Evolutionary conservation across 2,113 vertebrate species (phyloP).

Genomic region (Puma concolor): DNA sequence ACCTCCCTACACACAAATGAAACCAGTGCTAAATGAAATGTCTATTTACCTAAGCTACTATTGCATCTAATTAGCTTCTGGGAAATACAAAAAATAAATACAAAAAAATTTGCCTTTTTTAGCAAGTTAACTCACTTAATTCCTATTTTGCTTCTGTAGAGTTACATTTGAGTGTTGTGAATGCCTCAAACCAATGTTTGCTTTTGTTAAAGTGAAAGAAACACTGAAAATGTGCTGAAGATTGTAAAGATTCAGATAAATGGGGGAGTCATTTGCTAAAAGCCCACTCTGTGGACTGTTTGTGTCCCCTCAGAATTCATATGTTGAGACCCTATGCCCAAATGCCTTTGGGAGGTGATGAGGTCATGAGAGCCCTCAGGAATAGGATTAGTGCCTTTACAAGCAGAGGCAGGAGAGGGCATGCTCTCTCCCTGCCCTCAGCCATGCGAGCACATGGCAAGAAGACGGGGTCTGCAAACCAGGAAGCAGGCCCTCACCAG

Average conservation of each 20-base stretch:
- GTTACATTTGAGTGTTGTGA: not conserved
- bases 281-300: not conserved
- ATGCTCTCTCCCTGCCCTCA: not conserved
- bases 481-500: not conserved
- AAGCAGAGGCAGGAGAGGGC: too few relatives aligned
- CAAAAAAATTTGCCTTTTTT: not conserved
- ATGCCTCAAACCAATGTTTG: not conserved
- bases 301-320: not conserved
- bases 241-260: not conserved
- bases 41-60: not conserved
- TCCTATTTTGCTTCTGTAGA: not conserved
- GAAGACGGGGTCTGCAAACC: not conserved
- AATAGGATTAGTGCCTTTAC: not conserved
- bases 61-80: not conserved
- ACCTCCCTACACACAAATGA: not conserved
- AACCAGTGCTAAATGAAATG: not conserved
- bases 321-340: not conserved
- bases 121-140: not conserved
- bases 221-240: not conserved
- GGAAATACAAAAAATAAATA: not conserved
- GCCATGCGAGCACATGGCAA: not conserved
- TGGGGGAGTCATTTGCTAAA: not conserved
- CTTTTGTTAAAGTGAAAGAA: not conserved
- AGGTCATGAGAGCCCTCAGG: not conserved
- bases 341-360: not conserved